Percentiles rank a stretch among this genome's conserved stretches.
These are phyloP conservation scores for Leptoteleia sp. DNA, from an alignment of 1,140 invertebrate genomes.

Conservation along the genomic window DNA sequence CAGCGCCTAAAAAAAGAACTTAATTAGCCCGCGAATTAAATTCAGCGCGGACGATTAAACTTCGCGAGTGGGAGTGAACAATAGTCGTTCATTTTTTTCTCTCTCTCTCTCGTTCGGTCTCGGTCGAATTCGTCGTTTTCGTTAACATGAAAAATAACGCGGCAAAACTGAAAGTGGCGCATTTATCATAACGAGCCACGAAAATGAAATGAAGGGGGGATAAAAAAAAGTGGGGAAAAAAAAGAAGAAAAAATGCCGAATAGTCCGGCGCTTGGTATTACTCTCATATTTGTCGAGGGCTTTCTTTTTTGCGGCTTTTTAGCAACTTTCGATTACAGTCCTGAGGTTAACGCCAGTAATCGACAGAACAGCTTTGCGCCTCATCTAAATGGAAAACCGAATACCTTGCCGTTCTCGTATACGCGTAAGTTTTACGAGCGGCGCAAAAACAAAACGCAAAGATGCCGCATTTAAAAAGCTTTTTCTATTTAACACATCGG, in stretches of 20 bases:
- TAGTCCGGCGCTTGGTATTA: slow-evolving; percentile 66
- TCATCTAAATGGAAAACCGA: slow-evolving; percentile 74
- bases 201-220: slow-evolving; percentile 5
- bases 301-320: slow-evolving; percentile 76
- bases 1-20: slow-evolving; percentile 13
- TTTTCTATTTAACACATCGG: too few relatives aligned
- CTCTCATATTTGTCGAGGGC: slow-evolving; percentile 73
- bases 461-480: too few relatives aligned
- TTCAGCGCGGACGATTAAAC: not conserved
- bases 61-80: slow-evolving; percentile 4
- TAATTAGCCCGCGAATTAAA: slow-evolving; percentile 33
- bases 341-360: slow-evolving; percentile 70
- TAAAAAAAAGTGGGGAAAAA: slow-evolving; percentile 6
- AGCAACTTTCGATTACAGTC: slow-evolving; percentile 74
- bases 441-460: slow-evolving; percentile 9
- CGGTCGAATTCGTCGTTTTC: not conserved
- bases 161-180: slow-evolving; percentile 12
- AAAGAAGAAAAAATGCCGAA: slow-evolving; percentile 44
- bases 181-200: slow-evolving; percentile 12
- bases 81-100: not conserved
- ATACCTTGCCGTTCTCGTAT: slow-evolving; percentile 70
- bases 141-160: not conserved
- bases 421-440: slow-evolving; percentile 72
- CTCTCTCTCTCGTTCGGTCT: not conserved
- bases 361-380: slow-evolving; percentile 70